phyloP scores from a whole-genome alignment of 2,888 invertebrate genomes.

The Zygogramma bicolorata region DNA sequence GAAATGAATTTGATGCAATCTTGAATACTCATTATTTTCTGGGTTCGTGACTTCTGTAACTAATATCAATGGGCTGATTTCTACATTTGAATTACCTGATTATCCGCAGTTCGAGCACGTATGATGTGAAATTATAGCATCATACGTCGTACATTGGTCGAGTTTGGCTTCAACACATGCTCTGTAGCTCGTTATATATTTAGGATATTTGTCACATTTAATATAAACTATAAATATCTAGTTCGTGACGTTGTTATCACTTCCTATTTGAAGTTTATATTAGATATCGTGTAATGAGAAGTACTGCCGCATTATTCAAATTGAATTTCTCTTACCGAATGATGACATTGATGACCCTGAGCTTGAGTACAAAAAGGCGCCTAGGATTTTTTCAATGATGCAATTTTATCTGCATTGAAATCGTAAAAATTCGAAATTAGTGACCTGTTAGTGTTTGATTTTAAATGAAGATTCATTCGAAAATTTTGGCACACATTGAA shows the following conservation, averaged over 20 bases:
- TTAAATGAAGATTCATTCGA: too few relatives aligned
- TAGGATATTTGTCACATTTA: conserved; percentile 6
- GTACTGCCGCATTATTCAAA: background rate
- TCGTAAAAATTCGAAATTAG: too few relatives aligned
- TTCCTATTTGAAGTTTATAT: background rate
- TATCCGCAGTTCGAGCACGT: background rate
- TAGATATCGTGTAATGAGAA: background rate
- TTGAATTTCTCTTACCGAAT: background rate
- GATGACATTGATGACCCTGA: background rate
- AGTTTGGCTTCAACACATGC: background rate
- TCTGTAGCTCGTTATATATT: background rate
- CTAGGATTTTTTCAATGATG: too few relatives aligned
- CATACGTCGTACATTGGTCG: background rate
- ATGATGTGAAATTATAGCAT: background rate
- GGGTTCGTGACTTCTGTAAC: background rate
- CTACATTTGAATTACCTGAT: background rate
- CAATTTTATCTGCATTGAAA: too few relatives aligned
- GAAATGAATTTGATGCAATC: background rate
- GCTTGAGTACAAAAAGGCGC: too few relatives aligned
- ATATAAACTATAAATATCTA: conserved; percentile 7
- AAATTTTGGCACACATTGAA: too few relatives aligned
- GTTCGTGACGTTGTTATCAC: conserved; percentile 1
- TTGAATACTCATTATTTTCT: background rate
- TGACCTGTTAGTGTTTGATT: too few relatives aligned
- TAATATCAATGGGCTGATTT: background rate